Base-by-base conservation (phyloP, 2,113 vertebrate species). In the Chamaea fasciata region DNA sequence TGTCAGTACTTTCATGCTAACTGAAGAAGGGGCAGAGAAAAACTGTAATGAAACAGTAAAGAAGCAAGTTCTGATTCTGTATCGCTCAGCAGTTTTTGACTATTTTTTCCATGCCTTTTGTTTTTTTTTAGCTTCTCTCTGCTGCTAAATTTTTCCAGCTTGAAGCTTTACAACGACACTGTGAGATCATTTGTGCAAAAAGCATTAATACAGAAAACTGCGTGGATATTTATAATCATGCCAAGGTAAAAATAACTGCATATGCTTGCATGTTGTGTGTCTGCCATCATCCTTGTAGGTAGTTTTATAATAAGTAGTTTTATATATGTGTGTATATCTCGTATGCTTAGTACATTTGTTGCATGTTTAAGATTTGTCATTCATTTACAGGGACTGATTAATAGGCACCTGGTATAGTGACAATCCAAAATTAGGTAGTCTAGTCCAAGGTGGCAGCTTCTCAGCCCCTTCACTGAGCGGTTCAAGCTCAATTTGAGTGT, bases 141-240 rank as follows among this genome's bases (percentile, higher is more conserved):
- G 99, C 99, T 10, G 99, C 99, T 82, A 99, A 99, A 95, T 99
- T 99, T 96, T 99, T 99, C 98, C 99, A 99, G 96, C 98, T 99
- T 95, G 99, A 99, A 96, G 98, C 99, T 44, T 96, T 99, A 92
- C 99, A 99, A 98, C 98, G 99, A 95, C 99, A 99, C 98, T 99
- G 99, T 97, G 99, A 99, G 98, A 99, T 99, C 10, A 99, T 99
- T 97, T 99, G 99, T 87, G 98, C 99, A 56, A 99, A 99, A 97
- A 99, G 99, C 97, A 99, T 99, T 96, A 99, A 99, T 92, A 99
- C 98, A 3, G 99, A 99, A 92, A 99, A 99, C 80, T 99, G 99
- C 70, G 99, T 99, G 97, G 99, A 99, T 96, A 98, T 99, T 97
- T 99, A 99, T 98, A 99, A 98, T 95, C 99, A 99, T 79, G 99